Evolutionary conservation across 2,797 vertebrate species (phyloP).

Genomic region (Clarias platycephalus): DNA sequence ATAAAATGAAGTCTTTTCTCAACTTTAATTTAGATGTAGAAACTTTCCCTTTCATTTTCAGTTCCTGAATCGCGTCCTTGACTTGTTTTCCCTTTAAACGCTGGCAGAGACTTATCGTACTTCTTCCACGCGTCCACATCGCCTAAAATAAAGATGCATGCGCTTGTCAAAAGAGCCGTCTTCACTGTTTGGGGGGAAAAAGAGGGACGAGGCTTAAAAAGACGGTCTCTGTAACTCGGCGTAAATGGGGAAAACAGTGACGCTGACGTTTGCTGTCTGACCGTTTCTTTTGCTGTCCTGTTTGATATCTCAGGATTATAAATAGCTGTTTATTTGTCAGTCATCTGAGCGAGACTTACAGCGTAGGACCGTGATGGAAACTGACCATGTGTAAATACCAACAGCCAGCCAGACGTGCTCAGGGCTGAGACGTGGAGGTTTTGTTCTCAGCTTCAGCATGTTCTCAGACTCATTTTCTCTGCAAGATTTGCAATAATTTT

Average conservation of each 20-base stretch:
- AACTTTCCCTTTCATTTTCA: background rate
- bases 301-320: constrained; percentile 4
- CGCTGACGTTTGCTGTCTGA: background rate
- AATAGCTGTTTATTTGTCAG: constrained; percentile 14
- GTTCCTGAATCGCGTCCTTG: background rate
- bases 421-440: background rate
- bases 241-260: background rate
- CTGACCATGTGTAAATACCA: background rate
- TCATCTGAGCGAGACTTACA: constrained; percentile 7
- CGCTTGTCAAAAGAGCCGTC: constrained; percentile 34
- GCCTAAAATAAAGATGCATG: constrained; percentile 40
- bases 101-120: background rate
- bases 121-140: background rate
- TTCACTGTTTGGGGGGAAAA: background rate
- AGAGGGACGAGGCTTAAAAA: constrained; percentile 11
- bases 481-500: too few relatives aligned
- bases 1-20: too few relatives aligned
- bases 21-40: background rate
- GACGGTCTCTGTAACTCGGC: background rate
- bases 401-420: background rate
- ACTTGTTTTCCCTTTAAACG: background rate
- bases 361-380: constrained; percentile 2
- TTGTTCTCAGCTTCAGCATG: too few relatives aligned
- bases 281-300: background rate
- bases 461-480: background rate